These are phyloP conservation scores for Rachycentron canadum DNA, from an alignment of 2,797 vertebrate species.

Conservation along the genomic window DNA sequence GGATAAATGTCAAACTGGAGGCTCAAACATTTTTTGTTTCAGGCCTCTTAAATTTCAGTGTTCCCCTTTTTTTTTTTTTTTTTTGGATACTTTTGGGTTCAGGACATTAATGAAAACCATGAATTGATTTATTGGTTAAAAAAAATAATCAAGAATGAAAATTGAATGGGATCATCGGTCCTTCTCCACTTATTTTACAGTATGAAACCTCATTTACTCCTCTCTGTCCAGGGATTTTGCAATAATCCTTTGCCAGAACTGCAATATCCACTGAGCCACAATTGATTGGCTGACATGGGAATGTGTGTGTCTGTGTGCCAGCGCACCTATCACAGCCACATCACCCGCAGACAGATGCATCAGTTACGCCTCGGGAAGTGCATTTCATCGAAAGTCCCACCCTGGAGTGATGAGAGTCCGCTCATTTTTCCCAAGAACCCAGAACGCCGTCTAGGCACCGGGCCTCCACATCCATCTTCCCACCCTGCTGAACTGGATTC, in stretches of 20 bases:
- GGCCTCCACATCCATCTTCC: conserved; percentile 32
- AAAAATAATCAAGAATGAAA: not conserved
- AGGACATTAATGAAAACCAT: not conserved
- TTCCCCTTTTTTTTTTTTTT: not conserved
- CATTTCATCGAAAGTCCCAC: conserved; percentile 12
- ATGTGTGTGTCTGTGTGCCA: conserved; percentile 21
- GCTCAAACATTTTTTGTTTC: no score
- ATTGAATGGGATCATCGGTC: not conserved
- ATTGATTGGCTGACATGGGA: conserved; percentile 20
- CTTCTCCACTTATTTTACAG: not conserved
- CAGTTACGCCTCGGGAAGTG: conserved; percentile 11
- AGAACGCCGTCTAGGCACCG: conserved; percentile 25
- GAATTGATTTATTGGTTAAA: not conserved
- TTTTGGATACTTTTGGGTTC: not conserved
- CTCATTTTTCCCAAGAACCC: conserved; percentile 11
- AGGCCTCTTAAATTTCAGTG: no score
- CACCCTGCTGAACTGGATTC: not conserved
- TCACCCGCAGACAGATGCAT: conserved; percentile 35
- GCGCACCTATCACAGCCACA: conserved; percentile 18
- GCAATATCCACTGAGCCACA: not conserved
- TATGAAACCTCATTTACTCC: not conserved
- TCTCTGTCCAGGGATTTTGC: not conserved
- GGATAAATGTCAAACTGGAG: no score
- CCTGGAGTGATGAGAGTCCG: conserved; percentile 37
- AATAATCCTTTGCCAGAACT: conserved; percentile 2